Evolutionary conservation across 2,113 vertebrate species (phyloP), one percentile per base, ranked within the genome.

Genomic region (Mobula hypostoma): DNA sequence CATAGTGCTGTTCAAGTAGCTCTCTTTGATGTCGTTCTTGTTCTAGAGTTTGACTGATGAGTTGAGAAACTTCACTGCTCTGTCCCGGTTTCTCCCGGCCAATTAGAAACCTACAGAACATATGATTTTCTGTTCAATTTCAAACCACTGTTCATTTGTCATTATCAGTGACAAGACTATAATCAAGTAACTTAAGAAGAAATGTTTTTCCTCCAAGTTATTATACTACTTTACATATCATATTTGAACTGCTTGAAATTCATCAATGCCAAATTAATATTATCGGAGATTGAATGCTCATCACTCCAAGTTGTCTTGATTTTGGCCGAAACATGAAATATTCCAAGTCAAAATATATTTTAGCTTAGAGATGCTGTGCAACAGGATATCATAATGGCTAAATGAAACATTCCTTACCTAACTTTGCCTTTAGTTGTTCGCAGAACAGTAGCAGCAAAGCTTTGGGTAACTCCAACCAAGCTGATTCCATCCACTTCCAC

Each of bases 401-500:
- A 90, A 19, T 63, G 27, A 66, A 90, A 66, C 61, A 90, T 78
- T 21, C 94, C 96, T 97, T 96, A 99, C 99, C 98, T 98, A 96
- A 99, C 99, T 9, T 97, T 98, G 94, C 98, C 99, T 95, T 98
- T 98, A 88, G 99, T 99, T 96, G 99, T 99, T 96, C 98, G 97
- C 95, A 99, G 97, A 96, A 99, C 98, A 0, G 99, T 98, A n/a
- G 99, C 99, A 94, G 99, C 99, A 94, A 99, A 99, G 97, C 98
- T 99, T 96, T 99, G 99, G 0, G 99, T 99, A 95, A 99, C 99
- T 0, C 99, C 99, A 94, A 99, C 98, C 96, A 99, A 97, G 95
- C 98, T 99, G 96, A 98, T 98, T 94, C 98, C 98, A 94, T 99
- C 99, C 94, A 99, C 98, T 96, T 99, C 99, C 95, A 99, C 98